Conservation (phyloP, 1,140 invertebrate genomes). For the Lordiphosa mommai region DNA sequence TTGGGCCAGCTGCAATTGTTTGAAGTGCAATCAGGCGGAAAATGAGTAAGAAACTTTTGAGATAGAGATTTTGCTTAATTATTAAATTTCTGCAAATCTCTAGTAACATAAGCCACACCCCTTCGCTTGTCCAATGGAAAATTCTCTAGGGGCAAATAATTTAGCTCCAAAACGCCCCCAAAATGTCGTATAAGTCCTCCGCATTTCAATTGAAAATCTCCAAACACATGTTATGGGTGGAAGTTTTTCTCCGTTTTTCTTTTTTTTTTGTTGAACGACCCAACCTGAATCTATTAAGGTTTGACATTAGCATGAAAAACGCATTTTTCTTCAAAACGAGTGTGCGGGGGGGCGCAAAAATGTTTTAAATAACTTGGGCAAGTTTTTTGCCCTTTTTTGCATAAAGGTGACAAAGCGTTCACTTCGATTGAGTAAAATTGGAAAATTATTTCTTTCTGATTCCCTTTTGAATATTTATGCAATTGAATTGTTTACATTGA, state of each 20-base stretch:
- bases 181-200: constrained; percentile 35
- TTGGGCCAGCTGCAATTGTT: neutral
- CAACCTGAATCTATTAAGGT: constrained; percentile 45
- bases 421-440: constrained; percentile 52
- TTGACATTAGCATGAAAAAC: constrained; percentile 58
- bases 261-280: neutral
- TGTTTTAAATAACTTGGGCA: constrained; percentile 53
- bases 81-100: neutral
- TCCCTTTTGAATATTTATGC: constrained; percentile 40
- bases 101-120: constrained; percentile 1
- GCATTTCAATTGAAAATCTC: constrained; percentile 48
- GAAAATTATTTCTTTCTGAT: constrained; percentile 41
- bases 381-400: constrained; percentile 1
- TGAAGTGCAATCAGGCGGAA: neutral
- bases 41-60: neutral
- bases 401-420: constrained; percentile 45
- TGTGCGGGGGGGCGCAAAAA: constrained; percentile 17
- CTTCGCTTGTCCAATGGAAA: constrained; percentile 20
- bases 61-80: too few species aligned
- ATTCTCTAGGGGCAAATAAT: constrained; percentile 45
- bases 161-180: constrained; percentile 36
- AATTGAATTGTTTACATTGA: constrained; percentile 54
- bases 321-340: constrained; percentile 38
- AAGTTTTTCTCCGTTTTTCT: neutral
- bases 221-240: constrained; percentile 31